Evolutionary conservation across 2,888 invertebrate species (phyloP), one percentile per base, ranked within the genome.

Genomic region (Cordylochernes scorpioides): DNA sequence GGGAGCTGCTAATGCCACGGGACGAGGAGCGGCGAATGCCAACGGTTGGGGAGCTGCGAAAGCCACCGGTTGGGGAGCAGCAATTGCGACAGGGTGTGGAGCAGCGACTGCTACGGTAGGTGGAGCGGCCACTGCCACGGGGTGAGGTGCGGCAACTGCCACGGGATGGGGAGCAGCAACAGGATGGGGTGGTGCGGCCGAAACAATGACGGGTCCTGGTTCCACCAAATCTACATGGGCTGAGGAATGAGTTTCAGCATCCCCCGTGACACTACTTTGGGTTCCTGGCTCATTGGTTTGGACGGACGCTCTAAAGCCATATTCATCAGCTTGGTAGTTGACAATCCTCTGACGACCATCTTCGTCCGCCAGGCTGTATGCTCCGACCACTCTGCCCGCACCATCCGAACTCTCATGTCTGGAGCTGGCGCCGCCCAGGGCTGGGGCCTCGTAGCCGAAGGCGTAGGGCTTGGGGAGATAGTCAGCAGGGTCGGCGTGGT

Each of bases 281-380:
- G 37, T 37, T 8, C 37, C 37, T n/a, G 29, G 29, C 17, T 37
- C 37, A 17, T 34, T 37, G 12, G 37, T 37, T 15, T 34, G 26
- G 12, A 37, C 31, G n/a, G 27, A 28, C 21, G 37, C 37, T n/a
- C 34, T 17, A 27, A 37, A 37, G n/a, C 37, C 37, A 4, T 10
- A 25, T 5, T 28, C 25, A 10, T 32, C 34, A 4, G 36, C 34
- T 7, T 22, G 24, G 16, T 49, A 39, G 43, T 48, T 31, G 42
- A 46, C 21, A 34, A 34, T 31, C 10, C 38, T 28, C n/a, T 29
- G 19, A 12, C 35, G 12, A 2, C 38, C 35, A n/a, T 38, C 38
- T 3, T 24, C 27, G 3, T n/a, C 27, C 3, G 22, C 18, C 17
- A 38, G 22, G n/a, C 27, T 27, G 31, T 38, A 38, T 5, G 35